Base-by-base conservation (phyloP, 1,140 invertebrate species). In the Trichonephila clavipes region DNA sequence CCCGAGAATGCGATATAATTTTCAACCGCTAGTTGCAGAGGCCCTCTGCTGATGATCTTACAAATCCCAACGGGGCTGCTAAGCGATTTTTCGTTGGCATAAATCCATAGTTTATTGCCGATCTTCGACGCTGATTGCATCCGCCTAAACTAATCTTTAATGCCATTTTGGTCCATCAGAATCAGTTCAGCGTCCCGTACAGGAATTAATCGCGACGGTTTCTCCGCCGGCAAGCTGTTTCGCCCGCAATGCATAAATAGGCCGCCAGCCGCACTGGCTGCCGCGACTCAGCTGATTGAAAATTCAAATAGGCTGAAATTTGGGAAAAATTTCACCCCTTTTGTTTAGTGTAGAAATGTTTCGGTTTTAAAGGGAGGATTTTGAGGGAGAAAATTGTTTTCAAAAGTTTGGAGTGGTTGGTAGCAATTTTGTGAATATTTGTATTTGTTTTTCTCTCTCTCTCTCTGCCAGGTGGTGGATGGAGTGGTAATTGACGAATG, bases 11-110 rank as follows among this genome's bases (percentile, higher is more conserved):
- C 83, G n/a, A 59, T 85, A 92, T 92, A 87, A 92, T 85, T 92
- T 92, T 92, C 64, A 62, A 34, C 58, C 51, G 51, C 51, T 51
- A 51, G 51, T 51, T 51, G 51, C 34, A 24, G 77, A 28, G 21
- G 91, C 91, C 61, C 61, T 51, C 19, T 59, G 61, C 90, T 85
- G 81, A 92, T 92, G 90, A 92, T 92, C 83, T 86, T 61, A 64
- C 24, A 64, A 86, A 92, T 72, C 28, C 91, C 51, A 19, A 5
- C 8, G 24, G 59, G 12, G 58, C 59, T 72, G 14, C 83, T 92
- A 92, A 92, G 83, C 91, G 91, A 92, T 92, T 85, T 92, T 92
- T 92, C 91, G 91, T 92, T 86, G 91, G 91, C 91, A 92, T 92
- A 92, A 92, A 92, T 92, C 91, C 91, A 92, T 92, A 92, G 62